Conservation (phyloP, 64 coral and sea anemone species). For the Porites australiensis region DNA sequence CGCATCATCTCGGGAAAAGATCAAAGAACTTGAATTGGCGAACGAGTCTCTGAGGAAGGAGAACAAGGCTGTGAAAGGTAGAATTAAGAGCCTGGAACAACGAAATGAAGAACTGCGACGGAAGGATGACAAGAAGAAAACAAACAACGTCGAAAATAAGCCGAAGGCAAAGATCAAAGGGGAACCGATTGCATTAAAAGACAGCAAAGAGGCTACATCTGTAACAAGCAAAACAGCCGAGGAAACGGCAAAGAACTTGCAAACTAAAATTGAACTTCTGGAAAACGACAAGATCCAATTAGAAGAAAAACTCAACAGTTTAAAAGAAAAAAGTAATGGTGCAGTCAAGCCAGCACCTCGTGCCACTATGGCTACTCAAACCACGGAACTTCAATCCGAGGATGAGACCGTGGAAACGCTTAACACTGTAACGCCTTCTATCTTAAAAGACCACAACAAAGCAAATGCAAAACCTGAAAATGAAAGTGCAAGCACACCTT, state of each 20-base stretch:
- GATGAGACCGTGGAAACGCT: background rate
- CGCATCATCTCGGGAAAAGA: constrained; percentile 36
- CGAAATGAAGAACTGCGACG: constrained; percentile 18
- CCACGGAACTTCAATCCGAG: background rate
- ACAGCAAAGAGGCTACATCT: constrained; percentile 1
- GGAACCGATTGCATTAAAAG: background rate
- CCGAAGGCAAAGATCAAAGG: background rate
- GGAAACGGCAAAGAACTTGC: background rate
- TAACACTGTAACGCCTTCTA: background rate
- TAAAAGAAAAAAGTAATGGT: background rate
- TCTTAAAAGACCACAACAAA: background rate
- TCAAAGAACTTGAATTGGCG: constrained; percentile 65
- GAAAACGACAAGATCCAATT: constrained; percentile 15
- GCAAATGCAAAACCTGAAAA: background rate
- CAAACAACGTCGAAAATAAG: background rate
- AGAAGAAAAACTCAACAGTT: background rate
- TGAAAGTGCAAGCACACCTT: background rate
- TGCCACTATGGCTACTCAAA: constrained; percentile 2
- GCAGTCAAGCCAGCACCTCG: background rate
- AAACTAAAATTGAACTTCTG: constrained; percentile 29
- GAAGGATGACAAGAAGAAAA: constrained; percentile 4
- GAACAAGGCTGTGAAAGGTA: constrained; percentile 41
- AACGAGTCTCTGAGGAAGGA: constrained; percentile 67
- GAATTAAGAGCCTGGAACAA: constrained; percentile 31
- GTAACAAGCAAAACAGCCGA: background rate